Conservation (phyloP, 2,113 vertebrate genomes). For the Centropus unirufus region DNA sequence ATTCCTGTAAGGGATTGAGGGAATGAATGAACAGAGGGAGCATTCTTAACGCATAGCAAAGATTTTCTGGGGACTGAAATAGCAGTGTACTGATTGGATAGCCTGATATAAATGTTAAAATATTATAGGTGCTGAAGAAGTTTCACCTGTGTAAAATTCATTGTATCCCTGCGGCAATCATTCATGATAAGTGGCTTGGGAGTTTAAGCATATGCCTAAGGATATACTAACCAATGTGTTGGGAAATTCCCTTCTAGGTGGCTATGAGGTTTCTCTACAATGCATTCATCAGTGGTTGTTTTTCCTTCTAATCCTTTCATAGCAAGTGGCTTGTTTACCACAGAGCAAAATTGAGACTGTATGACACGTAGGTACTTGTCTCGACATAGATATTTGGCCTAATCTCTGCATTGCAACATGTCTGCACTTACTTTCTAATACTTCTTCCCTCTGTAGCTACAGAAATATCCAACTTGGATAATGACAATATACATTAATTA, state of each 20-base stretch:
- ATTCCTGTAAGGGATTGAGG: background rate
- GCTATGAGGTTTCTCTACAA: background rate
- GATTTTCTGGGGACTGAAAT: background rate
- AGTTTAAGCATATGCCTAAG: background rate
- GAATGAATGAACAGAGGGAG: background rate
- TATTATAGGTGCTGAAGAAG: background rate
- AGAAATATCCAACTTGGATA: background rate
- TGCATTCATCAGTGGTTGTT: background rate
- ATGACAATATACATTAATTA: background rate
- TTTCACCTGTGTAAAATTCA: background rate
- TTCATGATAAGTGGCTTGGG: background rate
- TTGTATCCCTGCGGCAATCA: background rate
- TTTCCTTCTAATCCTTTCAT: background rate
- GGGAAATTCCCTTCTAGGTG: background rate
- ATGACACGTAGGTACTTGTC: too few relatives aligned
- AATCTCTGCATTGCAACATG: background rate
- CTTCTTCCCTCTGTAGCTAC: background rate
- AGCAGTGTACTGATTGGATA: background rate
- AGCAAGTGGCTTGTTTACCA: background rate
- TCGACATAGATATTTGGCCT: background rate
- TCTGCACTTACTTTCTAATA: background rate
- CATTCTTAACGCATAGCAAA: background rate
- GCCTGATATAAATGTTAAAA: background rate
- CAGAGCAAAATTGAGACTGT: background rate
- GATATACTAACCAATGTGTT: background rate